A percentile compares a stretch with the other conserved stretches of the same genome.
Conservation (phyloP, 2,113 vertebrate genomes). For the Phrynosoma blainvillii region DNA sequence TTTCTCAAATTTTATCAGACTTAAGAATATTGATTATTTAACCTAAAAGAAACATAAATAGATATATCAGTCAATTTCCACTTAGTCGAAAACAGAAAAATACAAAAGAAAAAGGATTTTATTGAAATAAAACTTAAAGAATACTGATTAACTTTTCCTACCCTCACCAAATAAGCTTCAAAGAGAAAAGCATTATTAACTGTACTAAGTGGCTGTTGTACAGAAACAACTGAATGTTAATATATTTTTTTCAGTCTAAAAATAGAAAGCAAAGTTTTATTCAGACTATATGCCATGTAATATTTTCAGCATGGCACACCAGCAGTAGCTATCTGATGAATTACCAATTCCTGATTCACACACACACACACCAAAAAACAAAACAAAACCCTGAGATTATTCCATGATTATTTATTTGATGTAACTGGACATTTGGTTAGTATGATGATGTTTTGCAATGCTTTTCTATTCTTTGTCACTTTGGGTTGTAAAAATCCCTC, state of each 20-base stretch:
- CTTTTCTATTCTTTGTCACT: not conserved
- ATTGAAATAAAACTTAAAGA: slow-evolving; percentile 32
- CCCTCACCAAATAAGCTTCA: not conserved
- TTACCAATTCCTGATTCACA: not conserved
- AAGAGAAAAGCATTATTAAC: slow-evolving; percentile 13
- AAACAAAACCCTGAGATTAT: slow-evolving; percentile 17
- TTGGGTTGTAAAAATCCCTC: no score
- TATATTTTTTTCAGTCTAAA: not conserved
- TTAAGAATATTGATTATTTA: slow-evolving; percentile 46
- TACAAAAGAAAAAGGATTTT: not conserved
- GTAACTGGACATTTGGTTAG: slow-evolving; percentile 23
- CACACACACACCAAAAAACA: slow-evolving; percentile 1
- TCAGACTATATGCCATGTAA: not conserved
- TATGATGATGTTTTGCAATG: not conserved
- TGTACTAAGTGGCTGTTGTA: not conserved
- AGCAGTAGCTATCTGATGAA: not conserved
- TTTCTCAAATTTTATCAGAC: slow-evolving; percentile 8
- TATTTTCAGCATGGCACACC: not conserved
- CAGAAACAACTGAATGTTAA: not conserved
- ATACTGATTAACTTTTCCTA: slow-evolving; percentile 29
- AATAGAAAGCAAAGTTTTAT: not conserved
- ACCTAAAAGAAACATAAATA: slow-evolving; percentile 40
- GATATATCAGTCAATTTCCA: slow-evolving; percentile 27
- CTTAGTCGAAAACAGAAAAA: not conserved
- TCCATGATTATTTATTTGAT: slow-evolving; percentile 35